phyloP scores from a whole-genome alignment of 2,797 vertebrate species.

The Florisuga fusca region DNA sequence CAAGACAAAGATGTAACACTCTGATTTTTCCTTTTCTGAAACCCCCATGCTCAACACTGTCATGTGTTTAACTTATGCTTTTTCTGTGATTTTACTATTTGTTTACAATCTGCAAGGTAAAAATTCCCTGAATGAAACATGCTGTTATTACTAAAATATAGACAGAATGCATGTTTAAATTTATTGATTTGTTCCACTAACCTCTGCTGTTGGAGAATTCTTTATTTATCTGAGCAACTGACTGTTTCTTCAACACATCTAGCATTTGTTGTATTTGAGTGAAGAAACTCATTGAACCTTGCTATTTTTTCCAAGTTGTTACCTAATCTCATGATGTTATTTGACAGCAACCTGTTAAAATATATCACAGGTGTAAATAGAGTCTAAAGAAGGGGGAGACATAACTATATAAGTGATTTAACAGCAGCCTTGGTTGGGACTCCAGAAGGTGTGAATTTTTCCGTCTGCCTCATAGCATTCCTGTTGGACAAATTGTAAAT shows the following conservation, averaged over 20 bases:
- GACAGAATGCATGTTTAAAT: conserved; percentile 5
- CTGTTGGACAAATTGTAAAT: background rate
- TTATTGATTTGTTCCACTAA: conserved; percentile 57
- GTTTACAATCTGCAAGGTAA: conserved; percentile 10
- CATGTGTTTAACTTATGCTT: background rate
- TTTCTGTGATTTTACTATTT: conserved; percentile 24
- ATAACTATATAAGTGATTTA: background rate
- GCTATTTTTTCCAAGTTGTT: background rate
- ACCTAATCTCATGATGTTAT: conserved; percentile 1
- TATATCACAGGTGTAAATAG: background rate
- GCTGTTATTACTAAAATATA: background rate
- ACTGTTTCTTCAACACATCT: conserved; percentile 26
- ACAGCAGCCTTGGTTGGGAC: background rate
- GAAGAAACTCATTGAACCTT: background rate
- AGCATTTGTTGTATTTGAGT: conserved; percentile 45
- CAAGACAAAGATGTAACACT: background rate
- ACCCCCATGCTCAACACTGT: background rate
- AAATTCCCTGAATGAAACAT: background rate
- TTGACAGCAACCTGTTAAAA: conserved; percentile 32
- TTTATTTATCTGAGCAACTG: conserved; percentile 53
- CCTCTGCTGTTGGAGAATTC: background rate
- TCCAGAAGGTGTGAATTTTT: background rate
- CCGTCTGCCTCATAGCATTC: background rate
- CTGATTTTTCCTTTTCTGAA: background rate
- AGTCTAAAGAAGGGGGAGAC: background rate